A percentile compares a stretch with the other conserved stretches of the same genome.
phyloP scores from a whole-genome alignment of 1,140 invertebrate genomes.

The Alviniconcha marisindica region DNA sequence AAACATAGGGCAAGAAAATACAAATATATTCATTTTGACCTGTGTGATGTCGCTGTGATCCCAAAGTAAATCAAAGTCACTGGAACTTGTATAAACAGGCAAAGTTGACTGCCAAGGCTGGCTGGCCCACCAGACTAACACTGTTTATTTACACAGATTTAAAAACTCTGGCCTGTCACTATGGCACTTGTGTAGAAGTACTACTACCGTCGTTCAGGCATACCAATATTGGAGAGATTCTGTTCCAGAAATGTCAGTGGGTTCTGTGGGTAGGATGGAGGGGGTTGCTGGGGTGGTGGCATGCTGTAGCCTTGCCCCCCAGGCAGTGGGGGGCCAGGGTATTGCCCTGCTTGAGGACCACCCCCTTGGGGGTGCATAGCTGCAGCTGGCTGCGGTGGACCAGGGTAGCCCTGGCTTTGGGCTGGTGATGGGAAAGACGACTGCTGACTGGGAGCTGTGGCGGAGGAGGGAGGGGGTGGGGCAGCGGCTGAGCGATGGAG shows the following conservation, averaged over 20 bases:
- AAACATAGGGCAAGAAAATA: too few relatives aligned
- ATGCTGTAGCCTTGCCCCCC: slow-evolving; percentile 76
- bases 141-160: too few relatives aligned
- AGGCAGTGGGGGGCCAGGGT: slow-evolving; percentile 66
- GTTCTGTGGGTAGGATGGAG: slow-evolving; percentile 80
- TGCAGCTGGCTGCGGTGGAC: slow-evolving; percentile 29
- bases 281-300: slow-evolving; percentile 55
- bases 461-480: slow-evolving; percentile 30
- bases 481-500: slow-evolving; percentile 76
- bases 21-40: too few relatives aligned
- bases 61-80: too few relatives aligned
- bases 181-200: too few relatives aligned
- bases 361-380: slow-evolving; percentile 77
- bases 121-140: too few relatives aligned
- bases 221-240: slow-evolving; percentile 88
- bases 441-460: slow-evolving; percentile 32
- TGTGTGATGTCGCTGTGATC: too few relatives aligned
- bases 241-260: slow-evolving; percentile 88
- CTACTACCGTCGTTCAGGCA: slow-evolving; percentile 72
- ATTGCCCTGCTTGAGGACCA: slow-evolving; percentile 43
- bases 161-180: too few relatives aligned
- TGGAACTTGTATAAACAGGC: too few relatives aligned
- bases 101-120: too few relatives aligned
- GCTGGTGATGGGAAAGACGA: slow-evolving; percentile 35
- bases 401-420: slow-evolving; percentile 40